Conservation (phyloP, 37 sponge, comb jelly and placozoan genomes). For the Bolinopsis microptera region DNA sequence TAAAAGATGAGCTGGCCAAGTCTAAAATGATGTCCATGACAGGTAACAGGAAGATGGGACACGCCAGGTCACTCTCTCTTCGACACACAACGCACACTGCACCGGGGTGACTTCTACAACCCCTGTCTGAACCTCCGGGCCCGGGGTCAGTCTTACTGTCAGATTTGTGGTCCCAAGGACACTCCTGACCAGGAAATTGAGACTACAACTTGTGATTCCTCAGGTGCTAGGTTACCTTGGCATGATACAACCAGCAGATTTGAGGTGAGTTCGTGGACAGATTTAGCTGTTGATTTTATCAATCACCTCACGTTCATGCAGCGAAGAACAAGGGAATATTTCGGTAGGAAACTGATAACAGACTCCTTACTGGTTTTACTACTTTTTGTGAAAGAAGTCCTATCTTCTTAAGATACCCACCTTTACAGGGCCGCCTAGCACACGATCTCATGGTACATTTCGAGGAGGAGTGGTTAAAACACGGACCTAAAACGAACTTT, state of each 20-base stretch:
- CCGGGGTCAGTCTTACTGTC: neutral
- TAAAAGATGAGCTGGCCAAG: too few relatives aligned
- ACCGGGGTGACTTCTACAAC: neutral
- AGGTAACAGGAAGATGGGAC: neutral
- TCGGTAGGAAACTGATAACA: too few relatives aligned
- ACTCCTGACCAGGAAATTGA: neutral
- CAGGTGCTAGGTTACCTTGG: neutral
- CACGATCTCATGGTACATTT: slow-evolving; percentile 13
- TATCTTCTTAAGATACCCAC: too few relatives aligned
- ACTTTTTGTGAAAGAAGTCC: too few relatives aligned
- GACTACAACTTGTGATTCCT: neutral
- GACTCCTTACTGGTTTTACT: too few relatives aligned
- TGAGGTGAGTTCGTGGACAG: neutral
- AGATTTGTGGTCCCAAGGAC: neutral
- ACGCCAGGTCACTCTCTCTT: neutral
- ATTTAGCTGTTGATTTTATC: too few relatives aligned
- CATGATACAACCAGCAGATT: neutral
- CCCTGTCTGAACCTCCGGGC: neutral
- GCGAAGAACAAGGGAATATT: too few relatives aligned
- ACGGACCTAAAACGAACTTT: neutral
- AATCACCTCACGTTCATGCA: too few relatives aligned
- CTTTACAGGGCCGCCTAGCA: neutral
- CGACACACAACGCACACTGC: neutral
- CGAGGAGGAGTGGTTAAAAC: slow-evolving; percentile 1
- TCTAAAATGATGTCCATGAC: too few relatives aligned